phyloP scores from a whole-genome alignment of 2,113 vertebrate species.

The Hypomesus transpacificus region DNA sequence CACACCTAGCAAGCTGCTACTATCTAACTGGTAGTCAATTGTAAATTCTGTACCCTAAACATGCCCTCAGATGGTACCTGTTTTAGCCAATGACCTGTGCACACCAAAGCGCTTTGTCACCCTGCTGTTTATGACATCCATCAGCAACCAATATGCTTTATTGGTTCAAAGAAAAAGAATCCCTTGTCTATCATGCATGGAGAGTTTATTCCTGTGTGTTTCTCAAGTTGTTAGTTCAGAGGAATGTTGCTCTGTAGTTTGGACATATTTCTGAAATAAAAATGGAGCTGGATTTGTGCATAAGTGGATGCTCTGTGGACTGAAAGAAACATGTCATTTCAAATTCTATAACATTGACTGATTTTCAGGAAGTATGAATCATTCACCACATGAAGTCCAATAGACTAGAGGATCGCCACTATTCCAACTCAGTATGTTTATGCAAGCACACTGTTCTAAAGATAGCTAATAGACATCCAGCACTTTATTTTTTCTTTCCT shows the following conservation, averaged over 20 bases:
- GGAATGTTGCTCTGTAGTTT: slow-evolving; percentile 16
- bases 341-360: slow-evolving; percentile 40
- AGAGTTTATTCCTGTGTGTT: neutral
- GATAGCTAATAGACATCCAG: slow-evolving; percentile 65
- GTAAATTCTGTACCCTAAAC: too few species aligned
- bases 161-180: too few species aligned
- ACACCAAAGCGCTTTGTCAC: too few species aligned
- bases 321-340: slow-evolving; percentile 42
- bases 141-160: too few species aligned
- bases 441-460: slow-evolving; percentile 61
- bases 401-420: slow-evolving; percentile 40
- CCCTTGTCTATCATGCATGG: neutral
- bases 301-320: slow-evolving; percentile 43
- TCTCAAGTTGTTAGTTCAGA: neutral
- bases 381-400: slow-evolving; percentile 40
- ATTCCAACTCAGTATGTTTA: slow-evolving; percentile 56
- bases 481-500: slow-evolving; percentile 57
- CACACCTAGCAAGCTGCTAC: too few species aligned
- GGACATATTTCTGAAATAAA: slow-evolving; percentile 19
- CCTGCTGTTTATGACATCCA: too few species aligned
- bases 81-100: too few species aligned
- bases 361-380: slow-evolving; percentile 45
- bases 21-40: too few species aligned
- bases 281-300: slow-evolving; percentile 35
- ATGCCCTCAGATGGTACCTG: too few species aligned